Evolutionary conservation across 2,888 invertebrate genomes (phyloP).

Genomic region (Hirtodrosophila cameraria): DNA sequence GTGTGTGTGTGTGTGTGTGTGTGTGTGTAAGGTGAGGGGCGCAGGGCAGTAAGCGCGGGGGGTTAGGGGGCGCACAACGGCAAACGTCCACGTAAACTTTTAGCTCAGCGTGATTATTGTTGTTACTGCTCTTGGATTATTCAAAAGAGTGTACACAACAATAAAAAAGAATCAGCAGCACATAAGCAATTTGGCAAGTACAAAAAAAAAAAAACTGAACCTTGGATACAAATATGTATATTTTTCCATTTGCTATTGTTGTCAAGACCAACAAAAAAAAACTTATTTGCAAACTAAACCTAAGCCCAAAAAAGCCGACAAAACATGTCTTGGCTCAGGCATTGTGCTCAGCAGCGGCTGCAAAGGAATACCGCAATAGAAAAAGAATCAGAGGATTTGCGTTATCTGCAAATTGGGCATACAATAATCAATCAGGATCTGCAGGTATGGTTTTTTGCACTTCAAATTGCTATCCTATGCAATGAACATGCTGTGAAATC

Average conservation of each 20-base stretch:
- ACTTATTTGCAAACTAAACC: slow-evolving; percentile 2
- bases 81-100: slow-evolving; percentile 82
- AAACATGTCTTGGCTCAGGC: slow-evolving; percentile 27
- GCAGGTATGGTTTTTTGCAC: slow-evolving; percentile 4
- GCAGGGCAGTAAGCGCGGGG: slow-evolving; percentile 40
- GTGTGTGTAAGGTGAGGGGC: too few species aligned
- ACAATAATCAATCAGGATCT: slow-evolving; percentile 9
- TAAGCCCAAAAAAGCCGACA: not conserved
- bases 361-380: slow-evolving; percentile 5
- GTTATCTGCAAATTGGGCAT: not conserved
- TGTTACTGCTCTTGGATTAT: slow-evolving; percentile 47
- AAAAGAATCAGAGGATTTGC: not conserved
- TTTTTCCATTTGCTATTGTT: slow-evolving; percentile 13
- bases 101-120: slow-evolving; percentile 54
- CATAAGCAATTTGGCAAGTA: slow-evolving; percentile 31
- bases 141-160: slow-evolving; percentile 39
- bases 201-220: not conserved
- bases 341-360: slow-evolving; percentile 15
- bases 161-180: slow-evolving; percentile 14
- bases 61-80: slow-evolving; percentile 42
- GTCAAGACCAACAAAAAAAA: slow-evolving; percentile 13
- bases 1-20: slow-evolving; percentile 2
- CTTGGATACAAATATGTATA: not conserved
- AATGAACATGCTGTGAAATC: not conserved
- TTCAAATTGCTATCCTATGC: slow-evolving; percentile 10